phyloP scores from a whole-genome alignment of 2,797 vertebrate genomes.

The Pangasius macronema region DNA sequence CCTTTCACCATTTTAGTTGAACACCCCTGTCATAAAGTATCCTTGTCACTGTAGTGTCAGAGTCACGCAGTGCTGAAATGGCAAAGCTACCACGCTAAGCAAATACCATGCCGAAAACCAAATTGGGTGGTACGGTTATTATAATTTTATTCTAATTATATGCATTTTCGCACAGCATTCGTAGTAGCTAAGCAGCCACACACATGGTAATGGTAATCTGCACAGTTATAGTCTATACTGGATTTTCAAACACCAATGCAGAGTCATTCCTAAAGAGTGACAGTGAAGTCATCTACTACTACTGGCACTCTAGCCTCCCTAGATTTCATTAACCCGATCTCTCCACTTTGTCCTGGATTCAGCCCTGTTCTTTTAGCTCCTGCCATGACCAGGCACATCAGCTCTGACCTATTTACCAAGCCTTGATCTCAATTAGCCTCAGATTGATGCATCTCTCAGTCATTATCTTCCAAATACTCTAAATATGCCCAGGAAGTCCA shows the following conservation, averaged over 20 bases:
- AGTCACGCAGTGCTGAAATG: neutral
- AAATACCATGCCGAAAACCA: neutral
- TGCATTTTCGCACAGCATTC: no score
- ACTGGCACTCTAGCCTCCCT: neutral
- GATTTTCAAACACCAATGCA: neutral
- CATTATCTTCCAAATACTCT: slow-evolving; percentile 61
- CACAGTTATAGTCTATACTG: neutral
- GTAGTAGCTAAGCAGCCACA: neutral
- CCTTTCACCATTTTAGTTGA: neutral
- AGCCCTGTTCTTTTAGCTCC: slow-evolving; percentile 50
- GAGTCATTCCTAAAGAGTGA: neutral
- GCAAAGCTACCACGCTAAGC: neutral
- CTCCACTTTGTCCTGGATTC: neutral
- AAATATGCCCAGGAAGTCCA: slow-evolving; percentile 53
- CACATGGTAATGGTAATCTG: neutral
- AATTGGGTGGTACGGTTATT: neutral
- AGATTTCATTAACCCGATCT: slow-evolving; percentile 22
- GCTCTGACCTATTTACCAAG: slow-evolving; percentile 63
- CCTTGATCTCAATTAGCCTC: slow-evolving; percentile 64
- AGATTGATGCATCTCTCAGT: slow-evolving; percentile 52
- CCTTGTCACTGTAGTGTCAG: neutral
- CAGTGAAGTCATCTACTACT: neutral
- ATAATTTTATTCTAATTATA: neutral
- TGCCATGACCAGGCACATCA: slow-evolving; percentile 45
- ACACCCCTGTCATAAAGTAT: neutral